Base-by-base conservation (phyloP, 2,888 invertebrate genomes). In the Anthophora plumipes region DNA sequence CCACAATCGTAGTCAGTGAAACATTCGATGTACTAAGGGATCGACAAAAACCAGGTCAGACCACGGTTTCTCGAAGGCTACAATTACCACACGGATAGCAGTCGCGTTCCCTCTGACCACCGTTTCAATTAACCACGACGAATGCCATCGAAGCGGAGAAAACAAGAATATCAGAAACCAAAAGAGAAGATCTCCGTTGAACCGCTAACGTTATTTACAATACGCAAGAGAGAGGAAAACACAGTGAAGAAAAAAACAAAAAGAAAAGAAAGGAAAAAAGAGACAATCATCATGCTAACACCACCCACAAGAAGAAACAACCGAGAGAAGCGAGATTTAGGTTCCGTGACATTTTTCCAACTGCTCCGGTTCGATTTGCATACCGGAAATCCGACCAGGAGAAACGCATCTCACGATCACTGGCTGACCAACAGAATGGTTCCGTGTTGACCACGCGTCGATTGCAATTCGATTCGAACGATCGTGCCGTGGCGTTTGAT, bases 101-200 rank as follows among this genome's bases (percentile, higher is more conserved):
- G 31, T 31, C 31, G 31, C 43, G 68, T 68, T 64, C 77, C 50
- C 67, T 60, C 78, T 31, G 63, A 76, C 78, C 78, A 68, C 78
- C 52, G 69, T 78, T 78, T 78, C 78, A 78, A 78, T 78, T 78
- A 78, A 76, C 78, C 78, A 57, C 59, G 20, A n/a, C 68, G 61
- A 61, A 25, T n/a, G 22, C 0, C 37, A 17, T 9, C 57, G 22
- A 20, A n/a, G 25, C 55, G 50, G 57, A 22, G 76, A 66, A 59
- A 39, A 14, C 31, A 0, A 20, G 6, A 9, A 66, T 22, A 66
- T 17, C 25, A 8, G 43, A 5, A 7, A 14, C 37, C 20, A n/a
- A 25, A 50, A 5, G 1, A 0, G 39, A 41, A 1, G 37, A 25
- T 17, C n/a, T 48, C 59, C 31, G 31, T n/a, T n/a, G 46, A 41